Conservation (phyloP, 2,113 vertebrate species). For the Hippoglossus stenolepis region DNA sequence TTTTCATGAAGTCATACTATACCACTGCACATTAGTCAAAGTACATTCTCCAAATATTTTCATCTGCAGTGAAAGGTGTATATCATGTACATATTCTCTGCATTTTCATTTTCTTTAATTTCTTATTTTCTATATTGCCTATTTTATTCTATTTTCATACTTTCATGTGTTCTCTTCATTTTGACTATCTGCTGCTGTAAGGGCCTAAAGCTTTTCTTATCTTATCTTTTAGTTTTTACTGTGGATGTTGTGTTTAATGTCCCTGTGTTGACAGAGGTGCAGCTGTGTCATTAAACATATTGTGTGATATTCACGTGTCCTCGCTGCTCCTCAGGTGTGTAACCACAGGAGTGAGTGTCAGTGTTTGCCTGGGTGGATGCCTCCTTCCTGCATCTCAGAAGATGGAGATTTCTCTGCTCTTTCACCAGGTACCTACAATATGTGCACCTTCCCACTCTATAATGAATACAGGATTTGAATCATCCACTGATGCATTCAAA, state of each 20-base stretch:
- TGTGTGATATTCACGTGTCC: neutral
- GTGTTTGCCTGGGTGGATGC: constrained; percentile 80
- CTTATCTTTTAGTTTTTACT: neutral
- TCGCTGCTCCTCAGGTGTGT: constrained; percentile 75
- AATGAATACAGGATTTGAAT: neutral
- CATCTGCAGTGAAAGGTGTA: no score
- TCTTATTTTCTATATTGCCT: no score
- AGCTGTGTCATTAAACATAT: no score
- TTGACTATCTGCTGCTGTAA: no score
- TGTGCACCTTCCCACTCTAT: neutral
- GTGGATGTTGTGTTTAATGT: no score
- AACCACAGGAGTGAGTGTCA: constrained; percentile 82
- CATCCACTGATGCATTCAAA: neutral
- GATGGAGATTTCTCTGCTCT: neutral
- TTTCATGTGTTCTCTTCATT: neutral
- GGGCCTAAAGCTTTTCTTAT: neutral
- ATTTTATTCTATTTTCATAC: neutral
- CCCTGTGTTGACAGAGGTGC: no score
- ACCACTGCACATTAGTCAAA: no score
- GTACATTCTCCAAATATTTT: no score
- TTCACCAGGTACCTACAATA: constrained; percentile 31
- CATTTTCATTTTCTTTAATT: no score
- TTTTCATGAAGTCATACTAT: no score
- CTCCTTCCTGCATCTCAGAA: constrained; percentile 61
- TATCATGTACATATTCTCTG: no score